These are phyloP conservation scores for Sinosuthora webbiana DNA, from an alignment of 2,113 vertebrate genomes.

Conservation along the genomic window DNA sequence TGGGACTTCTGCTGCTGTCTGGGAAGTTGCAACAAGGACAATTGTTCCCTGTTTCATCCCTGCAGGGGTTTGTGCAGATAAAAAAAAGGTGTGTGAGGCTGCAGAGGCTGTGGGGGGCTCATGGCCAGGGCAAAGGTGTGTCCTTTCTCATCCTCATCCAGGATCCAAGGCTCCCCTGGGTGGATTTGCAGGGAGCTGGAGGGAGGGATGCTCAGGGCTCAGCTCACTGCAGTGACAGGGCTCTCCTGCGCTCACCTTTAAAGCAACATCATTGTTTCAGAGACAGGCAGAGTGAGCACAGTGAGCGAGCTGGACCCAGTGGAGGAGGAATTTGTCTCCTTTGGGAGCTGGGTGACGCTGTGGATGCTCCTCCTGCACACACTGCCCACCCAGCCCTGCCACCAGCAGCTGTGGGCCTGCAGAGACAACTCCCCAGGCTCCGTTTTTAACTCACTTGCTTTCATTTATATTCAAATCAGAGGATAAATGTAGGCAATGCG, in stretches of 20 bases:
- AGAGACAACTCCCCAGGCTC: background rate
- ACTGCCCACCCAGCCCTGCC: background rate
- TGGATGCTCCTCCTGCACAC: background rate
- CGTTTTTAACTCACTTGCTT: background rate
- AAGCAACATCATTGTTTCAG: background rate
- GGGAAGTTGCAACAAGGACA: background rate
- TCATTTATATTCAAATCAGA: conserved; percentile 44
- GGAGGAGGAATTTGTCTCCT: background rate
- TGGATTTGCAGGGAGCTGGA: background rate
- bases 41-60: background rate
- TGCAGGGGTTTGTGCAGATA: background rate
- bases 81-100: background rate
- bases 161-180: background rate
- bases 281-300: background rate
- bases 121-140: background rate
- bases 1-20: background rate
- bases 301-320: background rate
- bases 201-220: background rate
- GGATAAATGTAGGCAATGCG: background rate
- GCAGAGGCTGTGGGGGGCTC: rapidly evolving
- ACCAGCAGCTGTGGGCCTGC: background rate
- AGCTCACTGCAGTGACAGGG: background rate
- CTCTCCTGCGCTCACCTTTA: background rate
- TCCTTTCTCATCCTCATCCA: rapidly evolving
- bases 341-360: rapidly evolving